Conservation (phyloP, 2,797 vertebrate species). For the Galagoides demidoff region DNA sequence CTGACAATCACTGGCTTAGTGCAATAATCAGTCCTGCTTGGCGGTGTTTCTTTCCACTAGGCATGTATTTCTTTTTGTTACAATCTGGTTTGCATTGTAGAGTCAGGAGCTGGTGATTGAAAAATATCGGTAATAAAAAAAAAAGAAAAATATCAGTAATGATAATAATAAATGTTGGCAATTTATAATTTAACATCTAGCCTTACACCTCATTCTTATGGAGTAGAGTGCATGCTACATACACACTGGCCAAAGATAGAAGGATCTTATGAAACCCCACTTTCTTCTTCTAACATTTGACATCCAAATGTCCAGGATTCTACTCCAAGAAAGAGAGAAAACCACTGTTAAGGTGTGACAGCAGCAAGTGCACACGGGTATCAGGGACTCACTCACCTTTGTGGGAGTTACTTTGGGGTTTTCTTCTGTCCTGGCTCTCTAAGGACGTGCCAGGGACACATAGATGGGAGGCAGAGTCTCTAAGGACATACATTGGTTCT, state of each 20-base stretch:
- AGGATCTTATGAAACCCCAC: background rate
- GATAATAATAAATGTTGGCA: background rate
- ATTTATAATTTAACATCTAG: background rate
- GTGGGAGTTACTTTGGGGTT: background rate
- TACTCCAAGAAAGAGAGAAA: background rate
- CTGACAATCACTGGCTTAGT: background rate
- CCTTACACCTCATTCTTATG: background rate
- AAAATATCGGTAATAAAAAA: background rate
- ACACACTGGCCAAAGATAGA: background rate
- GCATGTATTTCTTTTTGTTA: background rate
- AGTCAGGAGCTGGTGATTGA: background rate
- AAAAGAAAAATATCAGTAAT: background rate
- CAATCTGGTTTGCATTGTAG: background rate
- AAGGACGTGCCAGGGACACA: background rate
- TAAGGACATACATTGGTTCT: background rate
- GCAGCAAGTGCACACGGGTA: accelerated
- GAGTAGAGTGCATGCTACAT: background rate
- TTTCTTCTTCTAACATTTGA: background rate
- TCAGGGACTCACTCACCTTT: background rate
- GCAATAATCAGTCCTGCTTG: background rate
- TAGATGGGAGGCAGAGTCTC: background rate
- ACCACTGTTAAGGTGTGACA: background rate
- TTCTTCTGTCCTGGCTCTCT: background rate
- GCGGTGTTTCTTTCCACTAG: background rate
- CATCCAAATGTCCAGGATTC: background rate